These are phyloP conservation scores for Arvicola amphibius DNA, from an alignment of 2,797 vertebrate species.

Conservation along the genomic window DNA sequence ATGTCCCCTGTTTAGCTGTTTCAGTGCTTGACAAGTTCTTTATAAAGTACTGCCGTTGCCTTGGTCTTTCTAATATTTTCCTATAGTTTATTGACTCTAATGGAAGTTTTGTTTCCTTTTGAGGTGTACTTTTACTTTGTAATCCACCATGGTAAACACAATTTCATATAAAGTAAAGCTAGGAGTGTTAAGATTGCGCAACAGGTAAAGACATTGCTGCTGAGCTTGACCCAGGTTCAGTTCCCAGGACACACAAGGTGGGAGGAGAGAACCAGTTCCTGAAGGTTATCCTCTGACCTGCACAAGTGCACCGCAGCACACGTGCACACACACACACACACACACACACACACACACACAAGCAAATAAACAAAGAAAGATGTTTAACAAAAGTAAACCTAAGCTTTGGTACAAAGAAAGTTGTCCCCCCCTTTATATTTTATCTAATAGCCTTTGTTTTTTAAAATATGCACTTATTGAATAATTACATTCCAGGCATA, in stretches of 20 bases:
- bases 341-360: not conserved
- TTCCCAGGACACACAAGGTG: not conserved
- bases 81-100: not conserved
- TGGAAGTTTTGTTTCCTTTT: slow-evolving; percentile 60
- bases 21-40: slow-evolving; percentile 66
- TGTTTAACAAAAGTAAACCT: not conserved
- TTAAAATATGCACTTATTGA: not conserved
- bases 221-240: not conserved
- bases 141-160: not conserved
- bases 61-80: slow-evolving; percentile 48
- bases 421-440: not conserved
- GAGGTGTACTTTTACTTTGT: slow-evolving; percentile 47
- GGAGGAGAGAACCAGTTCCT: not conserved
- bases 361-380: not conserved
- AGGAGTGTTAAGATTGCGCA: not conserved
- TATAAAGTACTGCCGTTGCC: slow-evolving; percentile 59
- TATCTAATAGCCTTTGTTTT: slow-evolving; percentile 26
- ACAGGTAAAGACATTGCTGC: not conserved
- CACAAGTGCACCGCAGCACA: not conserved
- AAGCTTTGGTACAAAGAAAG: slow-evolving; percentile 32
- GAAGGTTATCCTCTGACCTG: not conserved
- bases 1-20: slow-evolving; percentile 47
- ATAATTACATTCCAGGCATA: not conserved
- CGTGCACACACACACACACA: not conserved
- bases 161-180: slow-evolving; percentile 59